Evolutionary conservation across 2,797 vertebrate genomes (phyloP).

Genomic region (Phoeniculus purpureus): DNA sequence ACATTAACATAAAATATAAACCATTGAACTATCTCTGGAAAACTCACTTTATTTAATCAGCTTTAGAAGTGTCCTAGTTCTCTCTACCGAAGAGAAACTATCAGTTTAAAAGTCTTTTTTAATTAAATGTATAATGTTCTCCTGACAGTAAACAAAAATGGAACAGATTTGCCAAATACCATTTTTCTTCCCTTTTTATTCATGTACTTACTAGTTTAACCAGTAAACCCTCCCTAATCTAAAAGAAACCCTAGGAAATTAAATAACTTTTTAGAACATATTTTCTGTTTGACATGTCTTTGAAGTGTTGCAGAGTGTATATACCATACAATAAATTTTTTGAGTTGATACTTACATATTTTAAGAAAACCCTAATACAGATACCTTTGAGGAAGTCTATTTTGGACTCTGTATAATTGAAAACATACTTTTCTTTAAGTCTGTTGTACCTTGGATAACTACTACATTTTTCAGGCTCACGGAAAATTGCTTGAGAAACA

Average conservation of each 20-base stretch:
- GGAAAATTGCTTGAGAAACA: not conserved
- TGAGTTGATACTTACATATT: not conserved
- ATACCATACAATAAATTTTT: not conserved
- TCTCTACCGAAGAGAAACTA: not conserved
- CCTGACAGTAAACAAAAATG: not conserved
- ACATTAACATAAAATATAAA: not conserved
- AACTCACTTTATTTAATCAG: not conserved
- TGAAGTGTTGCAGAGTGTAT: not conserved
- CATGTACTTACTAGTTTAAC: not conserved
- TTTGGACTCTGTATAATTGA: not conserved
- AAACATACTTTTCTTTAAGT: not conserved
- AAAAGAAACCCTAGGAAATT: not conserved
- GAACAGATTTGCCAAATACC: not conserved
- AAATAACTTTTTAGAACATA: not conserved
- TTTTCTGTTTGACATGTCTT: not conserved
- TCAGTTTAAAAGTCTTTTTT: not conserved
- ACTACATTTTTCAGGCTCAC: not conserved
- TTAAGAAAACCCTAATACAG: not conserved
- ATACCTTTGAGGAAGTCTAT: not conserved
- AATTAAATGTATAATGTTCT: not conserved
- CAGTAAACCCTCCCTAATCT: not conserved
- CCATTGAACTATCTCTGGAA: not conserved
- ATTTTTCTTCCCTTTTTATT: not conserved
- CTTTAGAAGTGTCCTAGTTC: not conserved
- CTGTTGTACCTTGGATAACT: not conserved